Percentiles rank a stretch among this genome's conserved stretches.
Conservation (phyloP, 2,888 invertebrate genomes). For the Cremastinae sp. region DNA sequence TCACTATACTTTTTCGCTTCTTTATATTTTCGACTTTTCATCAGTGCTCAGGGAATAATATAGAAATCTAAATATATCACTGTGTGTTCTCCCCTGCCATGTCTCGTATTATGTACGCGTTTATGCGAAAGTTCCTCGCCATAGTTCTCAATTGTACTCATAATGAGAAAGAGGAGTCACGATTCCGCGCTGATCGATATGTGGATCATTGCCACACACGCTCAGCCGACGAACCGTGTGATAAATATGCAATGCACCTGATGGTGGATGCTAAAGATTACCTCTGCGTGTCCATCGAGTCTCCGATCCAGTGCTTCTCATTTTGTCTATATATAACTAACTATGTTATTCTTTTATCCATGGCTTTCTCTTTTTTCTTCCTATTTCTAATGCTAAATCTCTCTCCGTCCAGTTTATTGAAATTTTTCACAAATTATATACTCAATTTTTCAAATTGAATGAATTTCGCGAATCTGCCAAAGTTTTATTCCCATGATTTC, state of each 20-base stretch:
- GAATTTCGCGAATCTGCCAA: too few relatives aligned
- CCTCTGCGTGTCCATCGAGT: conserved; percentile 57
- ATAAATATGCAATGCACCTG: conserved; percentile 72
- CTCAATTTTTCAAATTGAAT: too few relatives aligned
- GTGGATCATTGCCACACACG: conserved; percentile 75
- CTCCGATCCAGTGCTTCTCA: conserved; percentile 62
- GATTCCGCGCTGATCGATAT: conserved; percentile 68
- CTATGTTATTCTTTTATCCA: conserved; percentile 4
- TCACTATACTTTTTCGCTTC: too few relatives aligned
- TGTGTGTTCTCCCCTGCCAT: too few relatives aligned
- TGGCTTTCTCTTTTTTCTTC: conserved; percentile 1
- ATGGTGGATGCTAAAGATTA: conserved; percentile 65
- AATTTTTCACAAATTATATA: too few relatives aligned
- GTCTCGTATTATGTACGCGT: too few relatives aligned
- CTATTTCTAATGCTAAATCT: neutral
- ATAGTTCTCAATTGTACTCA: conserved; percentile 51
- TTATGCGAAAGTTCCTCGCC: conserved; percentile 30
- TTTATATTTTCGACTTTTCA: too few relatives aligned
- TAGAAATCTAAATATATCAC: too few relatives aligned
- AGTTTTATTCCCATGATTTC: too few relatives aligned
- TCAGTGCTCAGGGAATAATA: too few relatives aligned
- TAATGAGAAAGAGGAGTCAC: conserved; percentile 60
- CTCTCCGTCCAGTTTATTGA: too few relatives aligned
- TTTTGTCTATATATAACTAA: too few relatives aligned
- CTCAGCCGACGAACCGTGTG: conserved; percentile 56